Evolutionary conservation across 2,888 invertebrate species (phyloP), one percentile per base, ranked within the genome.

Genomic region (Pristionchus mayeri): DNA sequence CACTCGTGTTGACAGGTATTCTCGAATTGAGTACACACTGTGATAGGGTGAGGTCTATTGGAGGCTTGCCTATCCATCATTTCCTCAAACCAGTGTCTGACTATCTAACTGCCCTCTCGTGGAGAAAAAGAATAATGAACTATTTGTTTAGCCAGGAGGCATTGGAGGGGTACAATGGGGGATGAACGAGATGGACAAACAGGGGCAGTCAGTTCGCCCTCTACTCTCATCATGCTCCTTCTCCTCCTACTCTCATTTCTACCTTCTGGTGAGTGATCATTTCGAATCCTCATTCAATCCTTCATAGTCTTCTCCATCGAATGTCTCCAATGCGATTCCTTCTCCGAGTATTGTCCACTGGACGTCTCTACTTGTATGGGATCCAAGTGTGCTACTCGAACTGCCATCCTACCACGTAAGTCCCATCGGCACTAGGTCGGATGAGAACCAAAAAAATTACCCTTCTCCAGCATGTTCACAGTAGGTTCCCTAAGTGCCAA

Each of bases 311-410:
- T 52, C 18, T 78, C 78, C 0, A 78, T 81, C 24, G 37, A 81
- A 81, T 81, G 81, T 60, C 24, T 81, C n/a, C 37, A 37, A 60
- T 81, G 81, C 44, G 81, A 81, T 60, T 57, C 81, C 34, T 81
- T 81, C 81, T 81, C 81, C 16, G 81, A 57, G 13, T 81, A 81
- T 40, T 81, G 81, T 81, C 60, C 57, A 57, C 37, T 81, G 24
- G 81, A 81, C 40, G 81, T 4, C 4, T 27, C 54, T 11, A n/a
- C 60, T n/a, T 81, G 81, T 81, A 60, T 81, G 7, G 81, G 81
- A 7, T 57, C 57, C 18, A 60, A 57, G 21, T 81, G 81, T 40
- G 81, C 81, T 16, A 60, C 81, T 60, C 81, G 81, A 21, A 81
- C 60, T 3, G 60, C 81, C 7, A 57, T 81, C 50, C 60, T 81